Percentiles rank a stretch among this genome's conserved stretches.
phyloP scores from a whole-genome alignment of 2,113 vertebrate genomes.

The Anthoscopus minutus region DNA sequence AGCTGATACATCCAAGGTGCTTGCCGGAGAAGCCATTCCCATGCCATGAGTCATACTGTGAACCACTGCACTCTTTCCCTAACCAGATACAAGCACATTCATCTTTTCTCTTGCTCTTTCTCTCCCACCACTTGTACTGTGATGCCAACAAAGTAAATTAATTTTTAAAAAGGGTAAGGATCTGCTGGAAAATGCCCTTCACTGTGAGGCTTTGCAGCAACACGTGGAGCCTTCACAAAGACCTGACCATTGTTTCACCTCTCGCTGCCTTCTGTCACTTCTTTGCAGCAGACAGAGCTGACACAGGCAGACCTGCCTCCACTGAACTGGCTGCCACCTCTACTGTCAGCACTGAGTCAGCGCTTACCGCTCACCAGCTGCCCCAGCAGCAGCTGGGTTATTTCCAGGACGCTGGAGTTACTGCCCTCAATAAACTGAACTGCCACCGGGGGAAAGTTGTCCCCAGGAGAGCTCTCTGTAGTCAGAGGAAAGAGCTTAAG shows the following conservation, averaged over 20 bases:
- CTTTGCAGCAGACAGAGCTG: neutral
- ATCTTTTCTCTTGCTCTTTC: neutral
- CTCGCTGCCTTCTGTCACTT: neutral
- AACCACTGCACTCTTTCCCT: neutral
- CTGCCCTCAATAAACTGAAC: neutral
- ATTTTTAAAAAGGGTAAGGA: fast-evolving
- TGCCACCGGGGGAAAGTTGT: neutral
- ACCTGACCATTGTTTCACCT: neutral
- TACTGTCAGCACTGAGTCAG: neutral
- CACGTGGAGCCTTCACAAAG: neutral
- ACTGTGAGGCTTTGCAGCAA: neutral
- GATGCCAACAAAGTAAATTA: neutral
- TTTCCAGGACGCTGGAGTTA: neutral
- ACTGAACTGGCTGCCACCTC: neutral
- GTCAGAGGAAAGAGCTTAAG: neutral
- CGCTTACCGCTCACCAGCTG: neutral
- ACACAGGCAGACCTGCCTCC: neutral
- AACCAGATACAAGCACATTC: fast-evolving
- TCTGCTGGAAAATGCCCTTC: neutral
- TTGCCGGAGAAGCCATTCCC: neutral
- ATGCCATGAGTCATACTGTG: neutral
- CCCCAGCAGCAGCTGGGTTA: neutral
- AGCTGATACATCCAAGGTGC: fast-evolving
- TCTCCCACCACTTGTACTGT: neutral
- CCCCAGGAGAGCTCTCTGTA: neutral